Percentiles rank a stretch among this genome's conserved stretches.
These are phyloP conservation scores for Rhopilema esculentum DNA, from an alignment of 30 jellyfish, hydroid and myxozoan genomes.

Conservation along the genomic window DNA sequence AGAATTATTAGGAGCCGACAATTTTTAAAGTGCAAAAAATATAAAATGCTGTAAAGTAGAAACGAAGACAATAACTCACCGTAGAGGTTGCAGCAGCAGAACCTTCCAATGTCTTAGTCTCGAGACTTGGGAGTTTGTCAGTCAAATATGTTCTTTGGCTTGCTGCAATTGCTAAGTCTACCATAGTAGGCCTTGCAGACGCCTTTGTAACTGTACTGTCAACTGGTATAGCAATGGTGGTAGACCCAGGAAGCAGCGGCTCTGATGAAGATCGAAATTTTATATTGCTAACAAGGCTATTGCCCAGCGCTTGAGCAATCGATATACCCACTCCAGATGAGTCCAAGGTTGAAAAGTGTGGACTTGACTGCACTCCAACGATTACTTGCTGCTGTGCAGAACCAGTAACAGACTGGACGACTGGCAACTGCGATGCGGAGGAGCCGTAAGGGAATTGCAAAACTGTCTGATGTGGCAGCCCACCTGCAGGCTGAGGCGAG, in stretches of 20 bases:
- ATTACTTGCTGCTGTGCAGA: slow-evolving; percentile 12
- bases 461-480: background rate
- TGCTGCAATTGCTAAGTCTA: slow-evolving; percentile 74
- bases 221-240: background rate
- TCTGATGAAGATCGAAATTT: background rate
- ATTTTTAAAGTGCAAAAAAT: too few relatives aligned
- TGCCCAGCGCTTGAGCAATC: slow-evolving; percentile 1
- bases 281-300: background rate
- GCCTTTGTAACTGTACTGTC: background rate
- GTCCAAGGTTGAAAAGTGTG: slow-evolving; percentile 15
- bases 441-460: background rate
- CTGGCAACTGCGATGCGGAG: background rate
- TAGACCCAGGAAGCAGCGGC: background rate
- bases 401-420: background rate
- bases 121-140: background rate
- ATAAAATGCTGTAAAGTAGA: too few relatives aligned
- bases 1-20: too few relatives aligned
- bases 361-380: background rate
- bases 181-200: slow-evolving; percentile 70
- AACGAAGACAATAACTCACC: too few relatives aligned
- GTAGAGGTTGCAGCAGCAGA: background rate
- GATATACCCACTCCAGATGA: slow-evolving; percentile 21
- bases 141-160: slow-evolving; percentile 61
- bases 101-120: slow-evolving; percentile 12
- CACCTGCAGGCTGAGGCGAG: background rate